Evolutionary conservation across 2,113 vertebrate genomes (phyloP).

Genomic region (Siniperca knerii): DNA sequence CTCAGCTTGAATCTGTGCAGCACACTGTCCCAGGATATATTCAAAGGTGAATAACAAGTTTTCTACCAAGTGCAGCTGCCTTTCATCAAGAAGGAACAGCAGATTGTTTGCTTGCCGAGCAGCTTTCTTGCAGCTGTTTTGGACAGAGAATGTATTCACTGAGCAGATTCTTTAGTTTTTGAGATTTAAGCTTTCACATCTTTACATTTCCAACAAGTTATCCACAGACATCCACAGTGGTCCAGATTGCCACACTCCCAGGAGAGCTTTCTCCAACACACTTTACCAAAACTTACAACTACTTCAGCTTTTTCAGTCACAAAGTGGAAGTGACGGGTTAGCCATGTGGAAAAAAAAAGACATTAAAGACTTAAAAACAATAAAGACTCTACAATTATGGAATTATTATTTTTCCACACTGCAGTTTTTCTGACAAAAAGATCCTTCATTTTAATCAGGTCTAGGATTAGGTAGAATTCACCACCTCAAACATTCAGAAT

Average conservation of each 20-base stretch:
- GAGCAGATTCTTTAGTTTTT: background rate
- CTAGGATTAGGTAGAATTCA: too few species aligned
- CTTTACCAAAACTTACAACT: background rate
- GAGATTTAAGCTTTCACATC: background rate
- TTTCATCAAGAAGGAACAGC: background rate
- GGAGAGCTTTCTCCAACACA: background rate
- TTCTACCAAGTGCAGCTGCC: background rate
- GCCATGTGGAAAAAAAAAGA: too few species aligned
- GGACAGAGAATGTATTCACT: background rate
- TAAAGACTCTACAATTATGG: too few species aligned
- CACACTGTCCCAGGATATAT: background rate
- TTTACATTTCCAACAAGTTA: background rate
- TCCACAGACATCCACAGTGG: background rate
- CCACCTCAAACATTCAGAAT: too few species aligned
- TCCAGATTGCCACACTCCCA: background rate
- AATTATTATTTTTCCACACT: too few species aligned
- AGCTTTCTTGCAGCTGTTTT: background rate
- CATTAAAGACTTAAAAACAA: too few species aligned
- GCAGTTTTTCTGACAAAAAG: too few species aligned
- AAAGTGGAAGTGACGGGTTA: background rate
- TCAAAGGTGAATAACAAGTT: background rate
- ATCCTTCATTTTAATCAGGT: too few species aligned
- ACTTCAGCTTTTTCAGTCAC: background rate
- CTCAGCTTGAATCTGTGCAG: background rate
- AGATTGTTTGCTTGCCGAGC: background rate